Evolutionary conservation across 2,797 vertebrate genomes (phyloP).

Genomic region (Selene dorsalis): DNA sequence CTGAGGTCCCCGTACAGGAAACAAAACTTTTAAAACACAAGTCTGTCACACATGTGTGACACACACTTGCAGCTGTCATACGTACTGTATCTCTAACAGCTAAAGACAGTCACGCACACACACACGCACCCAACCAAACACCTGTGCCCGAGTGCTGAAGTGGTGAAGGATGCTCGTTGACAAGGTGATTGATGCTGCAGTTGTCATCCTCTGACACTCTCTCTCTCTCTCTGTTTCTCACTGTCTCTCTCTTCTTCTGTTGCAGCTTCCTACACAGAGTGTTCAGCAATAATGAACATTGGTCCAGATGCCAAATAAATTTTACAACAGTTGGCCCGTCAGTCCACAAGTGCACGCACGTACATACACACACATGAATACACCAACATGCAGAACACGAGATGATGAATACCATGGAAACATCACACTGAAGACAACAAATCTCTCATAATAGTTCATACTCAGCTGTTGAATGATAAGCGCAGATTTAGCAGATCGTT

Average conservation of each 20-base stretch:
- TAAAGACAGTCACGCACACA: slow-evolving; percentile 15
- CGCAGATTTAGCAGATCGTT: background rate
- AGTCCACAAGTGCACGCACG: slow-evolving; percentile 24
- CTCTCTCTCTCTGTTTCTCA: slow-evolving; percentile 10
- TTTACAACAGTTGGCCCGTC: slow-evolving; percentile 70
- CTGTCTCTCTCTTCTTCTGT: slow-evolving; percentile 17
- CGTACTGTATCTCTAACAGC: slow-evolving; percentile 41
- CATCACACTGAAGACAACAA: slow-evolving; percentile 21
- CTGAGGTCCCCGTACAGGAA: slow-evolving; percentile 40
- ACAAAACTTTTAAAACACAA: slow-evolving; percentile 33
- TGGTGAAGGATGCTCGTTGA: slow-evolving; percentile 72
- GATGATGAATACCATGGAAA: slow-evolving; percentile 25
- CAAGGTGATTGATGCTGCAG: slow-evolving; percentile 77
- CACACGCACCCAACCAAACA: slow-evolving; percentile 55
- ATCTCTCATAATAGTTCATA: background rate
- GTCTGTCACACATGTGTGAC: slow-evolving; percentile 18
- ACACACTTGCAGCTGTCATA: slow-evolving; percentile 37
- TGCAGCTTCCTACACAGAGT: slow-evolving; percentile 56
- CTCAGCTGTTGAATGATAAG: slow-evolving; percentile 1
- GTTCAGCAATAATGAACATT: slow-evolving; percentile 71
- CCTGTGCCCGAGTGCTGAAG: slow-evolving; percentile 65
- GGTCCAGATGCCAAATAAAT: slow-evolving; percentile 76
- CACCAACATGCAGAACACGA: slow-evolving; percentile 17
- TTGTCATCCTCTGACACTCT: slow-evolving; percentile 67
- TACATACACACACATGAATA: slow-evolving; percentile 10